Base-by-base conservation (phyloP, 2,113 vertebrate species). In the Salvelinus fontinalis region DNA sequence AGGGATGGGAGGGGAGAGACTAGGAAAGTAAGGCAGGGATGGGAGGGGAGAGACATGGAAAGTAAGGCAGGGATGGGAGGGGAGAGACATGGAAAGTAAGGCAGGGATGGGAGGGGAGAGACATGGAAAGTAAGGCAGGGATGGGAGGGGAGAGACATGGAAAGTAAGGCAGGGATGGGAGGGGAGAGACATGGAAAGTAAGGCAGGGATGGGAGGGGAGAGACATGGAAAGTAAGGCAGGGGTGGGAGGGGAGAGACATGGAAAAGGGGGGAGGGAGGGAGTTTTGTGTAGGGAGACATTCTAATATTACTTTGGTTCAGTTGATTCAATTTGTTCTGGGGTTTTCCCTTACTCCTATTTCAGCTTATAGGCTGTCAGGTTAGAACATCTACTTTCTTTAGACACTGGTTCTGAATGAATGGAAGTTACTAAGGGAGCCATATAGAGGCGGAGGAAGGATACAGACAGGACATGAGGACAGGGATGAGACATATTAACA, bases 401-500 rank as follows among this genome's bases (percentile, higher is more conserved):
- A 62, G 59, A 11, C n/a, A 62, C 59, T 16, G n/a, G n/a, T 62
- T n/a, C 59, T 22, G 59, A 22, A 62, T 22, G 20, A n/a, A 16
- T 62, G 59, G 59, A 60, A 14, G 59, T 2, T n/a, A 22, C 6
- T n/a, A 11, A 20, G 57, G 57, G 59, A 22, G 59, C n/a, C 6
- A 22, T 20, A 18, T 8, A 22, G 7, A 62, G 59, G 11, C 64
- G 27, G 7, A 22, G 11, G 31, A 31, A 34, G n/a, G 71, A 69
- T 22, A 26, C 51, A 31, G 67, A 26, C 11, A 69, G 64, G 54
- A 60, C 34, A 22, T 26, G 60, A 71, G 22, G n/a, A 67, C 4
- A 54, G 51, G 67, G 71, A 70, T n/a, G 70, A 75, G 59, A 27
- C 22, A 75, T 76, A 76, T 78, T 75, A 73, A 31, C 59, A 62